These are phyloP conservation scores for Megaleporinus macrocephalus DNA, from an alignment of 2,113 vertebrate genomes.

Conservation along the genomic window DNA sequence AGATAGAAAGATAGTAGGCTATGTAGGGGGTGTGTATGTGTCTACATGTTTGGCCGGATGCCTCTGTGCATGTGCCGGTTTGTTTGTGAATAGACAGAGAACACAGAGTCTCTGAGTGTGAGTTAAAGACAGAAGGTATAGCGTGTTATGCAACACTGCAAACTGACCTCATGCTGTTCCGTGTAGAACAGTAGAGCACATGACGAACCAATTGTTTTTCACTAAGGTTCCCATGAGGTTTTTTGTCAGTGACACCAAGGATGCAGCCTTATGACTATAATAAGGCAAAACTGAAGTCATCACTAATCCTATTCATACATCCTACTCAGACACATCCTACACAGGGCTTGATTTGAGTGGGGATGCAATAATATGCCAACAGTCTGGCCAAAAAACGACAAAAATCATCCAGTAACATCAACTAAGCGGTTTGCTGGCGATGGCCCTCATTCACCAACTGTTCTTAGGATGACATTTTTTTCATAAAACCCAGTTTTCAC, in stretches of 20 bases:
- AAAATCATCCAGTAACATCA: no score
- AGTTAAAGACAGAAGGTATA: background rate
- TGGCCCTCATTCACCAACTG: no score
- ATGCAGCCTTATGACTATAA: background rate
- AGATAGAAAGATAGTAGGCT: background rate
- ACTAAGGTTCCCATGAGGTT: background rate
- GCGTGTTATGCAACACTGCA: slow-evolving; percentile 1
- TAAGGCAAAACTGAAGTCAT: background rate
- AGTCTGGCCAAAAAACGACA: no score
- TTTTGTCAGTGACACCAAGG: background rate
- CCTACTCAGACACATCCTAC: background rate
- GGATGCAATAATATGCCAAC: no score
- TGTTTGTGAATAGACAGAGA: background rate
- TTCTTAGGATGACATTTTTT: no score
- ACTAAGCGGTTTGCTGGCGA: no score
- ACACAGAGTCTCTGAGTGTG: background rate
- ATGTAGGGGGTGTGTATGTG: background rate
- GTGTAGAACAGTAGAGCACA: background rate
- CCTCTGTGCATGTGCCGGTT: slow-evolving; percentile 16
- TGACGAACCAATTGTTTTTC: background rate
- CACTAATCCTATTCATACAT: background rate
- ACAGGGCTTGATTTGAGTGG: no score
- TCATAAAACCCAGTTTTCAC: no score
- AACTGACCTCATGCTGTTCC: background rate
- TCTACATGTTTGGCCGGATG: background rate